Conservation (phyloP, 2,888 invertebrate genomes). For the Pseudanteris insignis region DNA sequence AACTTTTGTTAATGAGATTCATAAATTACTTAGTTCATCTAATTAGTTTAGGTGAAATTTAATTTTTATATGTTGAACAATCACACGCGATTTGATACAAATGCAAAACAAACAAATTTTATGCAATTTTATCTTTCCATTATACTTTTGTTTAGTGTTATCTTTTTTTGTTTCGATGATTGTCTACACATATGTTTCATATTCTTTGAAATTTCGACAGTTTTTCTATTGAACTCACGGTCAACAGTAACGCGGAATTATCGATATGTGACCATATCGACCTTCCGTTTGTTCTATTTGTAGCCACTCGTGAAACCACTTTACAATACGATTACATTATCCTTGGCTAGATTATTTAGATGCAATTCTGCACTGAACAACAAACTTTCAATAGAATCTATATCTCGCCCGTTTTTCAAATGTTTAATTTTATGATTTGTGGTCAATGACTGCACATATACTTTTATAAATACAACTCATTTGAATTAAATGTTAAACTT, state of each 20-base stretch:
- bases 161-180: too few relatives aligned
- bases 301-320: conserved; percentile 35
- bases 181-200: too few relatives aligned
- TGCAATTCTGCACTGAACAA: conserved; percentile 30
- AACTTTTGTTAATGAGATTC: conserved; percentile 26
- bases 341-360: conserved; percentile 34
- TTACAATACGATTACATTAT: conserved; percentile 41
- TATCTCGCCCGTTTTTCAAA: conserved; percentile 20
- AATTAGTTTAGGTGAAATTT: conserved; percentile 17
- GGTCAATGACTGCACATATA: too few relatives aligned
- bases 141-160: too few relatives aligned
- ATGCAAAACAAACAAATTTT: too few relatives aligned
- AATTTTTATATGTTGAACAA: conserved; percentile 8
- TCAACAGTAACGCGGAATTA: conserved; percentile 22
- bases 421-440: too few relatives aligned
- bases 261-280: conserved; percentile 37
- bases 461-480: too few relatives aligned
- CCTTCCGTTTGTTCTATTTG: conserved; percentile 48
- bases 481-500: too few relatives aligned
- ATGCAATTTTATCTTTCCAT: too few relatives aligned
- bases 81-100: conserved; percentile 8
- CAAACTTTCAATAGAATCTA: conserved; percentile 31
- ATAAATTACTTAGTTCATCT: conserved; percentile 19
- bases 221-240: conserved; percentile 23
- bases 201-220: conserved; percentile 3